These are phyloP conservation scores for Agrochola litura DNA, from an alignment of 2,888 invertebrate genomes.

Conservation along the genomic window DNA sequence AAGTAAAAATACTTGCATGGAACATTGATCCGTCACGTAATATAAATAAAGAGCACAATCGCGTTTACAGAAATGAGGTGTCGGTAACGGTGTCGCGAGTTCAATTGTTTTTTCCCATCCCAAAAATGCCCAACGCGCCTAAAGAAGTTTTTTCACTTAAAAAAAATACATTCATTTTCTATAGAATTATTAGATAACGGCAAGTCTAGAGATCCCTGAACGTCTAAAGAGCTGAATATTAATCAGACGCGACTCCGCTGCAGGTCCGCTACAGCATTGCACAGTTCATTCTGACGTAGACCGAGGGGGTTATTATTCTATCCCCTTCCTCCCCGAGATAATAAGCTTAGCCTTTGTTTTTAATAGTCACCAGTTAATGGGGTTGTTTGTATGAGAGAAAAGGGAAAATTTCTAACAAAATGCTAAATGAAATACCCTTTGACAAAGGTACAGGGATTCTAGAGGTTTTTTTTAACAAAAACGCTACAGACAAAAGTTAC, in stretches of 20 bases:
- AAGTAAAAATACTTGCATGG: too few relatives aligned
- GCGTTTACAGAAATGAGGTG: too few relatives aligned
- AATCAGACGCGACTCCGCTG: constrained; percentile 56
- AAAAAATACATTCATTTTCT: constrained; percentile 29
- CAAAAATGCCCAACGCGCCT: too few relatives aligned
- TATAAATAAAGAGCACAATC: too few relatives aligned
- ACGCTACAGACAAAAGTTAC: not conserved
- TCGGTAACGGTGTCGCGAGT: too few relatives aligned
- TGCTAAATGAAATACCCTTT: constrained; percentile 56
- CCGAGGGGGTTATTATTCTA: constrained; percentile 60
- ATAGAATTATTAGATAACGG: constrained; percentile 37
- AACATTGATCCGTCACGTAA: too few relatives aligned
- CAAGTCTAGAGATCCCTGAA: constrained; percentile 31
- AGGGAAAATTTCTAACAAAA: constrained; percentile 50
- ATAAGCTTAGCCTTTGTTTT: constrained; percentile 70
- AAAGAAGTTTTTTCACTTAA: too few relatives aligned
- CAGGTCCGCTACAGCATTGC: constrained; percentile 42
- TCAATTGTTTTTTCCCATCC: too few relatives aligned
- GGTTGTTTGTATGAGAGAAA: constrained; percentile 58
- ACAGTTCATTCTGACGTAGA: constrained; percentile 43
- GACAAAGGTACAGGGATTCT: constrained; percentile 9
- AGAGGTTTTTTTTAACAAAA: constrained; percentile 30
- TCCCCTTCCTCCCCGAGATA: constrained; percentile 55
- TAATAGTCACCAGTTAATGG: constrained; percentile 64
- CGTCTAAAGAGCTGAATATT: constrained; percentile 59